Conservation (phyloP, 2,888 invertebrate genomes). For the Callyntrura guangdongensis region DNA sequence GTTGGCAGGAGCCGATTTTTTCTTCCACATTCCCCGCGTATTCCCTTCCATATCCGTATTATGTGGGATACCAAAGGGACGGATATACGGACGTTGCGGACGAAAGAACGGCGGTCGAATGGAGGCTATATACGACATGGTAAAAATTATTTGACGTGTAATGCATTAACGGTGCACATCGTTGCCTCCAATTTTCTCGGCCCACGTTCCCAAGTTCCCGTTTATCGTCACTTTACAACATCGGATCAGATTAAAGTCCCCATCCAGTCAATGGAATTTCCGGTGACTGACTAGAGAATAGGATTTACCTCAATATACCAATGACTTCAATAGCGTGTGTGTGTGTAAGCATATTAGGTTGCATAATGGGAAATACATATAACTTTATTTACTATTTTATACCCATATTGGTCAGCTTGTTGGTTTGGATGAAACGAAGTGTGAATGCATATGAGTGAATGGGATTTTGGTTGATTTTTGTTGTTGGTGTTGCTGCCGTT, state of each 20-base stretch:
- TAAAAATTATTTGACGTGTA: slow-evolving; percentile 20
- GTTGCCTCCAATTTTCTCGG: slow-evolving; percentile 60
- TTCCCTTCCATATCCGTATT: not conserved
- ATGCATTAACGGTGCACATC: slow-evolving; percentile 33
- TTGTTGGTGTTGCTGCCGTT: not conserved
- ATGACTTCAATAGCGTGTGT: not conserved
- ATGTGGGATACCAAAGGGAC: not conserved
- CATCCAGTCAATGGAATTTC: slow-evolving; percentile 78
- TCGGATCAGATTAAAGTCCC: slow-evolving; percentile 40
- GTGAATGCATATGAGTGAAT: slow-evolving; percentile 34
- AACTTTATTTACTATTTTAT: slow-evolving; percentile 6
- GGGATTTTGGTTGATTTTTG: slow-evolving; percentile 48
- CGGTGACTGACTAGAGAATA: slow-evolving; percentile 63
- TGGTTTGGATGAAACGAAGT: slow-evolving; percentile 5
- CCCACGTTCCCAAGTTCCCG: slow-evolving; percentile 30
- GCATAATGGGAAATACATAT: not conserved
- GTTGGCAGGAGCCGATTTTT: not conserved
- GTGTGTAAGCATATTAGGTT: not conserved
- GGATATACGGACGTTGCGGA: slow-evolving; percentile 51
- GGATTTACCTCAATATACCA: not conserved
- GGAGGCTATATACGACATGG: not conserved
- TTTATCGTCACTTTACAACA: slow-evolving; percentile 43
- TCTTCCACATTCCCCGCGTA: slow-evolving; percentile 12
- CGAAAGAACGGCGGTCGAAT: slow-evolving; percentile 24
- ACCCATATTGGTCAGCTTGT: not conserved